Base-by-base conservation (phyloP, 92 coral and sea anemone genomes). In the Porites evermanni region DNA sequence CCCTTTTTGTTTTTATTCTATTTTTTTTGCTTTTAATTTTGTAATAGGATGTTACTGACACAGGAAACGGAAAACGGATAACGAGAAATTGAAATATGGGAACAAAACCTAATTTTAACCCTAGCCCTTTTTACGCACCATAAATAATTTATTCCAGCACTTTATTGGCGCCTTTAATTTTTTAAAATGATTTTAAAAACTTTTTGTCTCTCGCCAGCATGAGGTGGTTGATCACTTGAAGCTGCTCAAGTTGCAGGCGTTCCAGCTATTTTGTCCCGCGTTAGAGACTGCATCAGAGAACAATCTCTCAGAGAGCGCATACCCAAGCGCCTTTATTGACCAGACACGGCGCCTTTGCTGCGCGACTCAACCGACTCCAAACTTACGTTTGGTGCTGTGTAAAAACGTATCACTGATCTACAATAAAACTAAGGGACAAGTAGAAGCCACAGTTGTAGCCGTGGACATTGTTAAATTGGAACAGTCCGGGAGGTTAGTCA, bases 231-330 rank as follows among this genome's bases (percentile, higher is more conserved):
- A 83, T 83, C 80, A 72, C 79, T 17, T 60, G 59, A 74, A 67
- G 67, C 47, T 83, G 6, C 72, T 83, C 44, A 4, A 71, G 12
- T 64, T 79, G 72, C 87, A 72, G 52, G 71, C 79, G 24, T 83
- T 20, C 47, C 72, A 74, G 38, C 87, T 83, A 18, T 83, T 83
- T 65, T 83, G 87, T 50, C 87, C 87, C 4, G 79, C 87, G 20
- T 83, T 83, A 72, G 87, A 73, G 12, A 50, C 65, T 8, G 38
- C 58, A 21, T 61, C 87, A 44, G 87, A 83, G 52, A 64, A 64
- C 70, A 74, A 61, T 61, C 52, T 72, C 51, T 72, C 67, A 44
- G 29, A 74, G 20, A 60, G 79, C 17, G 79, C 87, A 14, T 83
- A 73, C 47, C 80, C 87, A 16, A 7, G 16, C 0, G 87, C 87